Evolutionary conservation across 2,113 vertebrate genomes (phyloP), one percentile per base, ranked within the genome.

Genomic region (Neoarius graeffei): DNA sequence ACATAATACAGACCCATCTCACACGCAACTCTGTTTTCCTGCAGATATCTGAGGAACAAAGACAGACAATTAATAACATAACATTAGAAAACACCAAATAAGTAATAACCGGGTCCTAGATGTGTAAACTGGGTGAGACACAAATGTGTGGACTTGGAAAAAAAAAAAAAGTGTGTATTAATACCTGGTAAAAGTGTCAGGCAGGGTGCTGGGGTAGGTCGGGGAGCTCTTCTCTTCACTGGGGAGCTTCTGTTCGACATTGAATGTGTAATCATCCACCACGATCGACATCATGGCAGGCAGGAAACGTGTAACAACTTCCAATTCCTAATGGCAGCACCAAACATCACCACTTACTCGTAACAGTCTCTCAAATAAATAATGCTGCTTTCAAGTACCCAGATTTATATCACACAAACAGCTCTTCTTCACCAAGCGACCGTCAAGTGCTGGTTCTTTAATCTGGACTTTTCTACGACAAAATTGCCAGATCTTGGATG

Each of bases 1-100:
- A 98, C 94, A 0, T 99, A 99, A 91, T 99, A 99, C 0, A 99
- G 96, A 20, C 98, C 98, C 87, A 99, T 96, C 92, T 99, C 98
- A 91, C 98, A 99, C 5, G 98, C 98, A 91, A 99, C 96, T 82
- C 97, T 94, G 94, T 99, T 98, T 86, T 99, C 97, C 94, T 96
- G 97, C 71, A 99, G 91, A 88, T 97, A 98, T 87, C 98, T 99
- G 93, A 84, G 0, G 13, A 42, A 23, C 5, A 64, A 60, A 25
- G 60, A 62, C 64, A 88, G 60, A 71, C 1, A 1, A 23, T 11
- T 17, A 13, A 7, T 1, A 3, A 54, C 9, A 7, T 1, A 3
- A 54, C 9, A 6, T 67, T 20, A 52, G 1, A n/a, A 67, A 67
- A 52, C 20, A 52, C 42, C 4, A 30, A 14, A 35, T 48, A 42